phyloP scores from a whole-genome alignment of 2,797 vertebrate species.

The Acanthornis magna region DNA sequence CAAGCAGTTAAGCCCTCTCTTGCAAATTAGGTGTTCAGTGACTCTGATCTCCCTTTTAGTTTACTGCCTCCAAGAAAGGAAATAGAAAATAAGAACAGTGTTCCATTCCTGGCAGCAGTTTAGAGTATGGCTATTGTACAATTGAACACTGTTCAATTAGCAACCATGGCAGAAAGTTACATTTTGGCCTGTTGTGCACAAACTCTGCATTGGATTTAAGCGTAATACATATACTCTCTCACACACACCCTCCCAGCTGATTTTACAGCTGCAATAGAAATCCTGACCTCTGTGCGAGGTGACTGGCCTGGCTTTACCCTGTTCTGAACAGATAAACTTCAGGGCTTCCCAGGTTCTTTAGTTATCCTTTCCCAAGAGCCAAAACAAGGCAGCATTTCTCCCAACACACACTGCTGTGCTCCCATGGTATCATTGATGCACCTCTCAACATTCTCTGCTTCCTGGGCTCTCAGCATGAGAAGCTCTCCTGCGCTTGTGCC shows the following conservation, averaged over 20 bases:
- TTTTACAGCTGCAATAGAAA: not conserved
- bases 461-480: accelerated
- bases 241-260: not conserved
- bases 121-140: not conserved
- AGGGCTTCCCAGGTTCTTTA: not conserved
- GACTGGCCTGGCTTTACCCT: not conserved
- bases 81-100: not conserved
- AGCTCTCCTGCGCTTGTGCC: not conserved
- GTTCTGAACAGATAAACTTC: not conserved
- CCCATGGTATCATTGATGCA: accelerated
- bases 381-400: not conserved
- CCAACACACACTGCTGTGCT: not conserved
- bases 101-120: not conserved
- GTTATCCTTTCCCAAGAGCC: not conserved
- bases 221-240: accelerated
- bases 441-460: not conserved
- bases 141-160: not conserved
- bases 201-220: not conserved
- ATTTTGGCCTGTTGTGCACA: not conserved
- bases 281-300: not conserved
- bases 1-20: constrained; percentile 1
- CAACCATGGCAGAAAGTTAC: not conserved
- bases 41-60: not conserved
- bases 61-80: not conserved
- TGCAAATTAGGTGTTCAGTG: not conserved